Base-by-base conservation (phyloP, 2,797 vertebrate species). In the Anabas testudineus region DNA sequence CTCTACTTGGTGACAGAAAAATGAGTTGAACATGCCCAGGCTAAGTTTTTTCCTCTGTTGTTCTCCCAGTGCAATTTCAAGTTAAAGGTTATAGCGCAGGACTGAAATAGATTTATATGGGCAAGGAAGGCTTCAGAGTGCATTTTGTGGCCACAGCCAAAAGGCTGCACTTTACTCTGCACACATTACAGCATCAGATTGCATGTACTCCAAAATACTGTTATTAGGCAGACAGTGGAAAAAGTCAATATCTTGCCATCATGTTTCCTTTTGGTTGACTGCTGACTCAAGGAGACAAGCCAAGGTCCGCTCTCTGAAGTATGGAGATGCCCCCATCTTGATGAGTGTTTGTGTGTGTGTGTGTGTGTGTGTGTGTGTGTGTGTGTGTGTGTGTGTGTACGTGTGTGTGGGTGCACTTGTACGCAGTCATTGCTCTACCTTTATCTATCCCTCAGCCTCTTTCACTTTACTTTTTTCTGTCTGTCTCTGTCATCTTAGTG, bases 181-280 rank as follows among this genome's bases (percentile, higher is more conserved):
- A 78, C 81, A 80, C 65, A 72, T 71, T 81, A 82, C 80, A 74
- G 82, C 89, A 89, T 90, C 83, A 82, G 80, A 88, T 87, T 86
- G 75, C 81, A 81, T 91, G 88, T 87, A 83, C 81, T 90, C 90
- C 88, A 82, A 88, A 91, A 93, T 81, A 87, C 86, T 87, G 89
- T 89, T 91, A 90, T 91, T 90, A 92, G 85, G 70, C 83, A 87
- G 89, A 89, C 88, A 81, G 88, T 88, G 88, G 30, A 89, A 91
- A 89, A 91, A 92, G 90, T 91, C 91, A 89, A 90, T 92, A 92
- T 86, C 85, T 90, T 80, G 83, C 87, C 90, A 81, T 90, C 88
- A 75, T 86, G 82, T 88, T 92, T 89, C 75, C 80, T 90, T 87
- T 89, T 87, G 89, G 86, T 87, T 90, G 83, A 89, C 85, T 91